Evolutionary conservation across 2,113 vertebrate species (phyloP).

Genomic region (Sitta europaea): DNA sequence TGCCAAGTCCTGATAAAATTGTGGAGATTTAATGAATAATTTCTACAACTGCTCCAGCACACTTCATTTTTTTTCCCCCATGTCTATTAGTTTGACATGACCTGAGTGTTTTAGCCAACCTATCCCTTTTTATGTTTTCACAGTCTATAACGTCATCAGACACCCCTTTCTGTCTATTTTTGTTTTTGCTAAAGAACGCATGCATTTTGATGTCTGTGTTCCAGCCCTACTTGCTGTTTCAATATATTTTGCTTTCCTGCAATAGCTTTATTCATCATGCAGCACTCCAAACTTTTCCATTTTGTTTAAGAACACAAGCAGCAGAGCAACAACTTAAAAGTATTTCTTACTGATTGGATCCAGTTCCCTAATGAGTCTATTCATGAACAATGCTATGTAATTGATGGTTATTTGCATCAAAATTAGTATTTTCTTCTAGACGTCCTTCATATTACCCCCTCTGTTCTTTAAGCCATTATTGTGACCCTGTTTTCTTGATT

Average conservation of each 20-base stretch:
- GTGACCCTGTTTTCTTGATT: not conserved
- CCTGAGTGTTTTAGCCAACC: not conserved
- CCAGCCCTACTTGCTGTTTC: not conserved
- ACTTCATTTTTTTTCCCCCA: not conserved
- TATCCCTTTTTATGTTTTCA: not conserved
- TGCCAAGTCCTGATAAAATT: not conserved
- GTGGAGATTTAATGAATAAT: not conserved
- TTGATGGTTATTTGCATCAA: not conserved
- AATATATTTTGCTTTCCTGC: not conserved
- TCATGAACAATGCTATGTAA: not conserved
- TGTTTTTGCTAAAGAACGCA: not conserved
- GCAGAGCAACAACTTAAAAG: not conserved
- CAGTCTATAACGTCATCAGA: not conserved
- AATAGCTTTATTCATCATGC: not conserved
- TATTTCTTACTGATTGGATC: not conserved
- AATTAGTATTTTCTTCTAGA: conserved; percentile 10
- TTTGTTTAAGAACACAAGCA: not conserved
- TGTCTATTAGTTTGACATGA: not conserved
- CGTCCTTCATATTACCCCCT: not conserved
- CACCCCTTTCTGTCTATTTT: not conserved
- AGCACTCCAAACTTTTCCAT: not conserved
- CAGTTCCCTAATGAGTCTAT: not conserved
- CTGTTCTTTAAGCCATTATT: not conserved
- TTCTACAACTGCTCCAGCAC: not conserved
- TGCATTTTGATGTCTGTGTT: not conserved